phyloP scores from a whole-genome alignment of 2,888 invertebrate species.

The Microchrysa polita region DNA sequence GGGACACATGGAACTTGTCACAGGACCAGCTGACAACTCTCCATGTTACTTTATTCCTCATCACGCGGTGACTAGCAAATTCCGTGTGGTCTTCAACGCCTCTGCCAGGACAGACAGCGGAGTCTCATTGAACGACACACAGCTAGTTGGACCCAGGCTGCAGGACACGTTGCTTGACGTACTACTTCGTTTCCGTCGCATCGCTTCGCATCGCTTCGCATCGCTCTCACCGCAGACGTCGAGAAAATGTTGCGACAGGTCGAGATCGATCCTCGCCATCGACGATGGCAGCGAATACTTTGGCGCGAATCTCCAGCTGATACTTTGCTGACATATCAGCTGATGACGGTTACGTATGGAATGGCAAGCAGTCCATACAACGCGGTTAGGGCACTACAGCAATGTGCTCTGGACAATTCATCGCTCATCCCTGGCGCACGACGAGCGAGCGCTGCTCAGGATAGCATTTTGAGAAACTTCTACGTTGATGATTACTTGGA shows the following conservation, averaged over 20 bases:
- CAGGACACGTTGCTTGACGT: neutral
- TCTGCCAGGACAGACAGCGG: neutral
- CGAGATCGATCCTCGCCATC: neutral
- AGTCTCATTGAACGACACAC: neutral
- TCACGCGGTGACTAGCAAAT: neutral
- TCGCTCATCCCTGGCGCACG: no score
- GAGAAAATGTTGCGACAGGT: neutral
- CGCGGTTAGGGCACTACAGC: neutral
- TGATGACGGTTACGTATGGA: neutral
- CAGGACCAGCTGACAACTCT: no score
- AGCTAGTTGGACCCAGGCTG: neutral
- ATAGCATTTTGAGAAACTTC: neutral
- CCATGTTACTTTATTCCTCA: neutral
- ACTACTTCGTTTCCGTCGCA: neutral
- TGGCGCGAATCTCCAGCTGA: neutral
- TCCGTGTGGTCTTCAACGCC: neutral
- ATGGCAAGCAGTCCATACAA: neutral
- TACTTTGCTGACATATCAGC: neutral
- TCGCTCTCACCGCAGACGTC: neutral
- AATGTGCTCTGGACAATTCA: neutral
- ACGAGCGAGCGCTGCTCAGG: no score
- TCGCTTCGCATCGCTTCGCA: neutral
- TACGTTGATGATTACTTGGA: neutral
- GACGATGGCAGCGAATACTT: neutral
- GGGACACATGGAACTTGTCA: slow-evolving; percentile 1